Evolutionary conservation across 2,113 vertebrate genomes (phyloP).

Genomic region (Hippocampus abdominalis): DNA sequence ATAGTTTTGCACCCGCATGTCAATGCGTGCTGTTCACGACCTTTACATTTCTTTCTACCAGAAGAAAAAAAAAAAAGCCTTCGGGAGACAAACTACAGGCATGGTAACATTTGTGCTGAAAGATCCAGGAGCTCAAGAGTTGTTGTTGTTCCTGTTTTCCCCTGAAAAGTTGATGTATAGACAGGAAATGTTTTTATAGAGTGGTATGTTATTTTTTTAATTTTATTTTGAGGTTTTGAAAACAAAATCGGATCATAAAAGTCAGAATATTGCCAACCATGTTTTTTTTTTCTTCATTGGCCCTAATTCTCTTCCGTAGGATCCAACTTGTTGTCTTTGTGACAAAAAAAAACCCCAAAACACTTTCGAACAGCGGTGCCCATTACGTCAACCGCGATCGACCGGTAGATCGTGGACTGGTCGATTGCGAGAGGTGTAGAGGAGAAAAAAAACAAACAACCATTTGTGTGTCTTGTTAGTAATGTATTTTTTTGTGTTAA

Average conservation of each 20-base stretch:
- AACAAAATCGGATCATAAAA: not conserved
- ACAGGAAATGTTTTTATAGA: not conserved
- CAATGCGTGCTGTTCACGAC: constrained; percentile 17
- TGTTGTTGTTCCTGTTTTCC: not conserved
- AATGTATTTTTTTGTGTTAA: too few species aligned
- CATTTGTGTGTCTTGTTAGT: too few species aligned
- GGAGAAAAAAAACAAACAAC: too few species aligned
- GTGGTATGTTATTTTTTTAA: not conserved
- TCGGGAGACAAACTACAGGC: not conserved
- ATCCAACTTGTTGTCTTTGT: not conserved
- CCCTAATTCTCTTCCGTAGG: too few species aligned
- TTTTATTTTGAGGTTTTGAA: not conserved
- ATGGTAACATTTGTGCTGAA: not conserved
- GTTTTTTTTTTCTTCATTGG: too few species aligned
- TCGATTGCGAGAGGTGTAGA: too few species aligned
- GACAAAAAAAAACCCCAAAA: not conserved
- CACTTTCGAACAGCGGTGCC: too few species aligned
- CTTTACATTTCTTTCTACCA: not conserved
- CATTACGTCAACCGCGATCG: too few species aligned
- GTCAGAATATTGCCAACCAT: too few species aligned
- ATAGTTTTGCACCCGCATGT: constrained; percentile 48
- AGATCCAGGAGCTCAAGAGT: not conserved
- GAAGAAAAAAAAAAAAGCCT: not conserved
- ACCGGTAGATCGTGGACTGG: too few species aligned
- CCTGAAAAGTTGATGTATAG: not conserved